Percentiles rank a stretch among this genome's conserved stretches.
These are phyloP conservation scores for Thelaira solivaga DNA, from an alignment of 2,888 invertebrate species.

Conservation along the genomic window DNA sequence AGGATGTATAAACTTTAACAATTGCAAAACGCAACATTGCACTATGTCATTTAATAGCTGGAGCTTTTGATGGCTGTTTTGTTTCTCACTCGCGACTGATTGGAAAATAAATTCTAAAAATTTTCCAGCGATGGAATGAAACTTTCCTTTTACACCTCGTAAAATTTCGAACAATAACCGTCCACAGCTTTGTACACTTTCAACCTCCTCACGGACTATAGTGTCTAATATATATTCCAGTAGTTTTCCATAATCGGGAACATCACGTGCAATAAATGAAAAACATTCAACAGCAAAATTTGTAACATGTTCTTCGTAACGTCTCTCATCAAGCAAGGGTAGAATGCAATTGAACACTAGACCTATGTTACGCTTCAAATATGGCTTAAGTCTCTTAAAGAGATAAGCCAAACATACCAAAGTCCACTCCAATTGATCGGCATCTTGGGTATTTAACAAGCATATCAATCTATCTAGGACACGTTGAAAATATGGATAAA, in stretches of 20 bases:
- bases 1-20: conserved; percentile 81
- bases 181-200: conserved; percentile 88
- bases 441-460: conserved; percentile 85
- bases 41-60: conserved; percentile 80
- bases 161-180: conserved; percentile 92
- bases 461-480: conserved; percentile 86
- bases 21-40: conserved; percentile 81
- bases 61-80: conserved; percentile 62
- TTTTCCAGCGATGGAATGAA: conserved; percentile 88
- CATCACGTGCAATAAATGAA: conserved; percentile 94
- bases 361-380: conserved; percentile 87
- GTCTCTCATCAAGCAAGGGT: conserved; percentile 86
- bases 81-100: conserved; percentile 77
- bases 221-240: conserved; percentile 83
- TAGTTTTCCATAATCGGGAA: conserved; percentile 87
- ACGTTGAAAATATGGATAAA: conserved; percentile 89
- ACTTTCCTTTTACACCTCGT: conserved; percentile 88
- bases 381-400: conserved; percentile 92
- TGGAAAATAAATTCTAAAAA: conserved; percentile 84
- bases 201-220: conserved; percentile 83
- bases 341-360: conserved; percentile 84
- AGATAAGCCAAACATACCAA: conserved; percentile 92
- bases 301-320: conserved; percentile 87
- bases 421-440: conserved; percentile 90
- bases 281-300: conserved; percentile 98